Evolutionary conservation across 2,888 invertebrate genomes (phyloP), one percentile per base, ranked within the genome.

Genomic region (Brachyptera putata): DNA sequence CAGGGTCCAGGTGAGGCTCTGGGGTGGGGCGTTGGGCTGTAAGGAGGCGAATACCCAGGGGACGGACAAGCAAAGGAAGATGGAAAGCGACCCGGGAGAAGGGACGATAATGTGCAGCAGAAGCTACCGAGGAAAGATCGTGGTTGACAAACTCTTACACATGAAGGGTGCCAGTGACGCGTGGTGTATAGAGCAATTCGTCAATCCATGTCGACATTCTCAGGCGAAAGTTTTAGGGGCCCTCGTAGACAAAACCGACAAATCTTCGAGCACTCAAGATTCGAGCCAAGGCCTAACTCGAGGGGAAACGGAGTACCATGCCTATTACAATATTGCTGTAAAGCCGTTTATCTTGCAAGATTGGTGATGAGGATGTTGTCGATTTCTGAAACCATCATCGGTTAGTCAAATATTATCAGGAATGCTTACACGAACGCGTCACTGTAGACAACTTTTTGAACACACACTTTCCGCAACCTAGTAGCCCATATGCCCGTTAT

Each of bases 71-170:
- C n/a, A n/a, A n/a, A n/a, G n/a, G n/a, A n/a, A n/a, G n/a, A n/a
- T n/a, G n/a, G n/a, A n/a, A n/a, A n/a, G n/a, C n/a, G n/a, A n/a
- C n/a, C n/a, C n/a, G n/a, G n/a, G n/a, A n/a, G n/a, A n/a, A n/a
- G n/a, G n/a, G n/a, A n/a, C n/a, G n/a, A n/a, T n/a, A n/a, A n/a
- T n/a, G n/a, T n/a, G n/a, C n/a, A n/a, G n/a, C n/a, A 70, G 41
- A 58, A 71, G 64, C n/a, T n/a, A n/a, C n/a, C n/a, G n/a, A 71
- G 53, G 4, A n/a, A n/a, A n/a, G 66, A 34, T 53, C 70, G 62
- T 2, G 67, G 69, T 61, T 56, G 3, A 60, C 61, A 65, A 71
- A 71, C 58, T 70, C 69, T 34, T n/a, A n/a, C n/a, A n/a, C n/a
- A n/a, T n/a, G n/a, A n/a, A n/a, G n/a, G n/a, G n/a, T n/a, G n/a